These are phyloP conservation scores for Grapholita molesta DNA, from an alignment of 1,140 invertebrate genomes.

Conservation along the genomic window DNA sequence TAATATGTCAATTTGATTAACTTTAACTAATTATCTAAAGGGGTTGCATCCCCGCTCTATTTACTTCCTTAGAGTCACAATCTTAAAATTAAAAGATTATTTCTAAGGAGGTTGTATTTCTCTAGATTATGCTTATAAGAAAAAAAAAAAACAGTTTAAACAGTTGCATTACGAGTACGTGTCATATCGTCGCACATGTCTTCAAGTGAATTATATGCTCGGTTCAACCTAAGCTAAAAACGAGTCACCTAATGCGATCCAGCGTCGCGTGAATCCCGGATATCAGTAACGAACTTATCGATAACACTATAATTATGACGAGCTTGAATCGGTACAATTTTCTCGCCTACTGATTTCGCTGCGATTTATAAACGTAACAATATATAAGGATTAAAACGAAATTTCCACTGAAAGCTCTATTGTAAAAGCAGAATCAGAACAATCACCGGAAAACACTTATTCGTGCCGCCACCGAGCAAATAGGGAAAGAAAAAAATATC, in stretches of 20 bases:
- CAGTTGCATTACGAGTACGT: slow-evolving; percentile 14
- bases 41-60: too few species aligned
- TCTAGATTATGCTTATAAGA: too few species aligned
- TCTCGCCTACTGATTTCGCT: neutral
- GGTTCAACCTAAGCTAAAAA: neutral
- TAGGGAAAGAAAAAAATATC: slow-evolving; percentile 68
- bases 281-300: slow-evolving; percentile 30
- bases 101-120: too few species aligned
- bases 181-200: neutral
- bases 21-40: too few species aligned
- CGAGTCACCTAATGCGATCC: slow-evolving; percentile 11
- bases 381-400: neutral
- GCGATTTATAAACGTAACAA: neutral
- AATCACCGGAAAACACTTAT: slow-evolving; percentile 62
- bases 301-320: slow-evolving; percentile 17
- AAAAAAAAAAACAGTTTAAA: too few species aligned
- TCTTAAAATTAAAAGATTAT: too few species aligned
- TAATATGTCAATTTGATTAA: too few species aligned
- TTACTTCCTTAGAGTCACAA: too few species aligned
- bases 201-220: neutral
- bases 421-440: slow-evolving; percentile 46
- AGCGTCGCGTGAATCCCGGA: slow-evolving; percentile 29
- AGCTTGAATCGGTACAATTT: neutral
- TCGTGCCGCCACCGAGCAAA: slow-evolving; percentile 45
- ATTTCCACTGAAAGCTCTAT: slow-evolving; percentile 33